Evolutionary conservation across 1,140 invertebrate genomes (phyloP), one percentile per base, ranked within the genome.

Genomic region (Adelges cooleyi): DNA sequence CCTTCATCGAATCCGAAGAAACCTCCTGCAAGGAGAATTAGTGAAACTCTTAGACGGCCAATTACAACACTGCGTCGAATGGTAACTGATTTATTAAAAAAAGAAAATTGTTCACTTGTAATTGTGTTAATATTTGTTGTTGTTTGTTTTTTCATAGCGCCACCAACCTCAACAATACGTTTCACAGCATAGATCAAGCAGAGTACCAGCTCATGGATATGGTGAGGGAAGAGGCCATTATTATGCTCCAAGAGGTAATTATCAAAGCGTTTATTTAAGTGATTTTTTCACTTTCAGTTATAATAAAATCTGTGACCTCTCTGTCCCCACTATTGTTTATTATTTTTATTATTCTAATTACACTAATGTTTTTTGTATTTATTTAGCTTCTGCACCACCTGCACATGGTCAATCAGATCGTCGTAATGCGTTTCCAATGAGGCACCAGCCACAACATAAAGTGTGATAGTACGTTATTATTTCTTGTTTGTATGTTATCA

Each of bases 1-100:
- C 96, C 96, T 18, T 96, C 92, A 50, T 94, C 88, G 53, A 97
- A 98, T 81, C 95, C 95, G 10, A 92, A 93, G 74, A 89, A 91
- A 72, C 85, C 87, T 51, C 88, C 90, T 0, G 88, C 89, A 5
- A 81, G 88, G 68, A 82, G 89, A 66, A 82, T 94, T 67, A 87
- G 86, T 68, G 90, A 95, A 75, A 94, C 92, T 13, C 76, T 95
- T 11, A 79, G 90, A 44, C 81, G 89, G 68, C 90, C 91, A 15
- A 92, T 93, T 81, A 89, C 90, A 73, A 93, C 90, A 23, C 75
- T 94, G 27, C 78, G 89, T 70, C 80, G 89, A 77, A 92, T 90
- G 86, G 82, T 84, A 75, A 77, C 44, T 22, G 18, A 22, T 20
- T 59, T 17, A 20, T 48, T 18, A 3, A 22, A 20, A 33, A 6